A percentile compares a stretch with the other conserved stretches of the same genome.
phyloP scores from a whole-genome alignment of 2,888 invertebrate genomes.

The Diarsia brunnea region DNA sequence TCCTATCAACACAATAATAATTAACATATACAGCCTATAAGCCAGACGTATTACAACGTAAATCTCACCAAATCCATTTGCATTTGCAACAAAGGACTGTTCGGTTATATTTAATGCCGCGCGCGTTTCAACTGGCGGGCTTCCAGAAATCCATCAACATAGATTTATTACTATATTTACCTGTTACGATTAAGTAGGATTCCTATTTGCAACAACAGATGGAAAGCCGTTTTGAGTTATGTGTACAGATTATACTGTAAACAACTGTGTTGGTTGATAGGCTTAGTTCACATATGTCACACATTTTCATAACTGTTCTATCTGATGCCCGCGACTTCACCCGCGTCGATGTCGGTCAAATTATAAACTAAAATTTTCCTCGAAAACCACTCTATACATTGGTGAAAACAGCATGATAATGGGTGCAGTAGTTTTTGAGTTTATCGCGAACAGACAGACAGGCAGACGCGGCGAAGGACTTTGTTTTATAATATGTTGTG shows the following conservation, averaged over 20 bases:
- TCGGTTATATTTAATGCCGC: conserved; percentile 21
- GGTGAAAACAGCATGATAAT: too few relatives aligned
- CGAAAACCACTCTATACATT: too few relatives aligned
- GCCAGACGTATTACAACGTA: background rate
- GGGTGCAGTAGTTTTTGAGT: too few relatives aligned
- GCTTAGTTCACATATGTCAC: conserved; percentile 1
- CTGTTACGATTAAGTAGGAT: conserved; percentile 34
- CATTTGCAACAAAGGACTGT: conserved; percentile 30
- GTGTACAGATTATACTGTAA: conserved; percentile 10
- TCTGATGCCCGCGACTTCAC: too few relatives aligned
- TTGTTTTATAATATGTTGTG: too few relatives aligned
- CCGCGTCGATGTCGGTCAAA: too few relatives aligned
- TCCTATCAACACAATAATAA: conserved; percentile 5
- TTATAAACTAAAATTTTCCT: too few relatives aligned
- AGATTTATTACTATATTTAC: conserved; percentile 44
- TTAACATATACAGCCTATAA: conserved; percentile 6
- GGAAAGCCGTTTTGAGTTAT: conserved; percentile 4
- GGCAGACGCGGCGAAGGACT: too few relatives aligned
- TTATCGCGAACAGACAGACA: too few relatives aligned
- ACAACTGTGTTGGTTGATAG: conserved; percentile 15
- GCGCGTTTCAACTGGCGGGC: conserved; percentile 16
- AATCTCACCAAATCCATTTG: conserved; percentile 14
- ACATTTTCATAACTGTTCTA: too few relatives aligned
- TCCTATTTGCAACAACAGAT: conserved; percentile 20
- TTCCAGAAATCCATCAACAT: conserved; percentile 41